Percentiles rank a stretch among this genome's conserved stretches.
phyloP scores from a whole-genome alignment of 2,113 vertebrate species.

The Polyodon spathula region DNA sequence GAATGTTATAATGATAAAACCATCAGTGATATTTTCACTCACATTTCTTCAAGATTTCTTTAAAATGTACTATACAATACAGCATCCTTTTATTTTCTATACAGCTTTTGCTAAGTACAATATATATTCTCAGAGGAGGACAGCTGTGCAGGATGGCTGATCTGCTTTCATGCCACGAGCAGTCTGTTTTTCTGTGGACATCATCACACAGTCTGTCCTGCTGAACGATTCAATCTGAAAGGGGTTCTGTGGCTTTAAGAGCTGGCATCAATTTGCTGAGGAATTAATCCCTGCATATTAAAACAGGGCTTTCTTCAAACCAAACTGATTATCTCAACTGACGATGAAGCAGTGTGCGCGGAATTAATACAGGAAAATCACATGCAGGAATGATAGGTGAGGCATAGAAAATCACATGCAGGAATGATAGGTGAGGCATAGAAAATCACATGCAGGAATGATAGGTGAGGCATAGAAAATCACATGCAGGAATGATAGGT shows the following conservation, averaged over 20 bases:
- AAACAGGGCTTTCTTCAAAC: constrained; percentile 8
- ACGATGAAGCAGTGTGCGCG: neutral
- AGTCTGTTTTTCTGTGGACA: constrained; percentile 4
- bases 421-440: neutral
- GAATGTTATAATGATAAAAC: too few relatives aligned
- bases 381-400: neutral
- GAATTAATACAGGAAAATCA: neutral
- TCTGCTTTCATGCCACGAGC: constrained; percentile 45
- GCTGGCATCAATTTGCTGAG: neutral
- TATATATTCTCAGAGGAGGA: constrained; percentile 62
- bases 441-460: neutral
- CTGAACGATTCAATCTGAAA: neutral
- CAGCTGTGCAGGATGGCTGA: constrained; percentile 64
- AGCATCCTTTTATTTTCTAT: constrained; percentile 41
- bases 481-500: constrained; percentile 1
- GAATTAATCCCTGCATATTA: neutral
- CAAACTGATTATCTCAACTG: neutral
- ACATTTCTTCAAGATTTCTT: too few relatives aligned
- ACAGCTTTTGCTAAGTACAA: constrained; percentile 60
- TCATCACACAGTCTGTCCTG: neutral
- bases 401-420: neutral
- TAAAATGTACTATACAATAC: constrained; percentile 29
- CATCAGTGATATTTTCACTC: too few relatives aligned
- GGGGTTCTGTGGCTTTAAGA: neutral
- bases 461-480: neutral